Conservation (phyloP, 2,888 invertebrate genomes). For the Agrochola litura region DNA sequence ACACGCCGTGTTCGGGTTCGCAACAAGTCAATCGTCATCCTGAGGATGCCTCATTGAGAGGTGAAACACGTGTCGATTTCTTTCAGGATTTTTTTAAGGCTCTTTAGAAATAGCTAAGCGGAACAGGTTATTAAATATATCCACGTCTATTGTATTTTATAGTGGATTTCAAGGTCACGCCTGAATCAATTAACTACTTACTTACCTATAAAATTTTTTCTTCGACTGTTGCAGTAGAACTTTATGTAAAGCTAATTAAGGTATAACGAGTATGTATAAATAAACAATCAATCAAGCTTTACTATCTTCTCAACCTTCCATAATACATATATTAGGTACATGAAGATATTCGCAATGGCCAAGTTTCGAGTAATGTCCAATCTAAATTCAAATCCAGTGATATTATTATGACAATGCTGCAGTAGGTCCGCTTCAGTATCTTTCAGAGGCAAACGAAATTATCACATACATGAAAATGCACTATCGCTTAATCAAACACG, state of each 20-base stretch:
- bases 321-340: slow-evolving; percentile 12
- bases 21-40: too few species aligned
- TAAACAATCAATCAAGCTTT: slow-evolving; percentile 27
- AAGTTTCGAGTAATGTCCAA: slow-evolving; percentile 49
- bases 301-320: slow-evolving; percentile 29
- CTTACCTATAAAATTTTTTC: not conserved
- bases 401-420: slow-evolving; percentile 35
- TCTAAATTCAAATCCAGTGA: slow-evolving; percentile 59
- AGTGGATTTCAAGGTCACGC: too few species aligned
- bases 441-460: slow-evolving; percentile 41
- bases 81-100: too few species aligned
- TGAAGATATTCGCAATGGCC: slow-evolving; percentile 30
- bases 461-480: slow-evolving; percentile 56
- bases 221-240: not conserved
- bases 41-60: too few species aligned
- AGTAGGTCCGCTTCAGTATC: slow-evolving; percentile 13
- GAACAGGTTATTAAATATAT: too few species aligned
- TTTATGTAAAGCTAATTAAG: not conserved
- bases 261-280: not conserved
- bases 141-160: too few species aligned
- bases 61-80: too few species aligned
- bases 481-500: slow-evolving; percentile 42
- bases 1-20: too few species aligned
- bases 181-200: too few species aligned
- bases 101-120: too few species aligned